Evolutionary conservation across 2,113 vertebrate species (phyloP), one percentile per base, ranked within the genome.

Genomic region (Porphyrio hochstetteri): DNA sequence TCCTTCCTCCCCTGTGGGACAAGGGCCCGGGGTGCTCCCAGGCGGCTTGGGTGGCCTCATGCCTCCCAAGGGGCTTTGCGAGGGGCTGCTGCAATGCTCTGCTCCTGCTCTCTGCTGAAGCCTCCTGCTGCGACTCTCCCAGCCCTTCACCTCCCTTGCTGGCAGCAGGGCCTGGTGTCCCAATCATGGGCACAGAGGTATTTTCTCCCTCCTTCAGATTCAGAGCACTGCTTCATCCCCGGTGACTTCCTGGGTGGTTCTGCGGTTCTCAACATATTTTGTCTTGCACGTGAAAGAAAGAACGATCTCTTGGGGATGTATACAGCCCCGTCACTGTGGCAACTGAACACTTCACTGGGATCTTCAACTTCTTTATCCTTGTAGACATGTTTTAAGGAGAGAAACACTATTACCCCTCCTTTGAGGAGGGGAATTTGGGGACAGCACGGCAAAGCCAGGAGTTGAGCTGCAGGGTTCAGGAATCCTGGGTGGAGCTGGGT

Each of bases 21-120:
- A 5, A 61, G 52, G 15, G 17, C 65, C 75, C 0, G 0, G 28
- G n/a, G 25, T 8, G 15, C 16, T 33, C 0, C 0, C 23, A 38
- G 15, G 46, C 42, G 71, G n/a, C 42, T 36, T 29, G 29, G 50
- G 27, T 0, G 5, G n/a, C 61, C 19, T 2, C 0, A 3, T 65
- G 21, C 55, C 69, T 38, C 33, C n/a, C 27, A 59, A 77, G 9
- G 4, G 21, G 8, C 44, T 93, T 74, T 8, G 2, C 38, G 27
- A 56, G 23, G 35, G 50, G 35, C 31, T 83, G 46, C 44, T 78
- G 33, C 33, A 65, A 21, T 0, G 2, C 55, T 67, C 61, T 80
- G 38, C 33, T 72, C 17, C 36, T 38, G 29, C 48, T 57, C 16
- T 48, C 50, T n/a, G 65, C 18, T 6, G 5, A 35, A 74, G 59